Base-by-base conservation (phyloP, 2,888 invertebrate species). In the Chymomyza amoena region DNA sequence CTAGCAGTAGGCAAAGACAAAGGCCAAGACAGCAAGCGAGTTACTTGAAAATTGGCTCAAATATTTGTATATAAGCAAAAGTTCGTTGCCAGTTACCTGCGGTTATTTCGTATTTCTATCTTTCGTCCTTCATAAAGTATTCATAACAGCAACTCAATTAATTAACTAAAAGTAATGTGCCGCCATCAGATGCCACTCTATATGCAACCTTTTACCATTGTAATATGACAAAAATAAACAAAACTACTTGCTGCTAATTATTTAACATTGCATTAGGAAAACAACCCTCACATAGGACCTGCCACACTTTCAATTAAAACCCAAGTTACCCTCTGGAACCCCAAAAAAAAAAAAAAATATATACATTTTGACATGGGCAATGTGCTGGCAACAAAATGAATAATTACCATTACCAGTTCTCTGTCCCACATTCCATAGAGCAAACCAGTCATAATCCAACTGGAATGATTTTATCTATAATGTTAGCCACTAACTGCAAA, bases 41-140 rank as follows among this genome's bases (percentile, higher is more conserved):
- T 32, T 75, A 84, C 79, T 88, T 84, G 82, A 84, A 84, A 84
- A 88, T 88, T 87, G 80, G 78, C 78, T 87, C 89, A 87, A 88
- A 88, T 88, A 87, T 88, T 88, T 84, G 77, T 52, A 75, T 52
- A 78, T 25, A 66, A 28, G 64, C 54, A n/a, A 60, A 68, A 65
- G 57, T 74, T 60, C 63, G 72, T 68, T 72, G 64, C 77, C 75
- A 70, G 71, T 72, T 71, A 84, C 84, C 84, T 88, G 85, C 78
- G 80, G 86, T 72, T 85, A 80, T 85, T 87, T 57, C 76, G 61
- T 10, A 28, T 32, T 65, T 62, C 66, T 72, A 54, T 60, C 54
- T n/a, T 16, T 51, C n/a, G 25, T n/a, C 51, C 20, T 6, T 75
- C 72, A 80, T 85, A 66, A 82, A 80, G 78, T 76, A 89, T 85